Evolutionary conservation across 1,140 invertebrate genomes (phyloP).

Genomic region (Pseudobourletiella spinata): DNA sequence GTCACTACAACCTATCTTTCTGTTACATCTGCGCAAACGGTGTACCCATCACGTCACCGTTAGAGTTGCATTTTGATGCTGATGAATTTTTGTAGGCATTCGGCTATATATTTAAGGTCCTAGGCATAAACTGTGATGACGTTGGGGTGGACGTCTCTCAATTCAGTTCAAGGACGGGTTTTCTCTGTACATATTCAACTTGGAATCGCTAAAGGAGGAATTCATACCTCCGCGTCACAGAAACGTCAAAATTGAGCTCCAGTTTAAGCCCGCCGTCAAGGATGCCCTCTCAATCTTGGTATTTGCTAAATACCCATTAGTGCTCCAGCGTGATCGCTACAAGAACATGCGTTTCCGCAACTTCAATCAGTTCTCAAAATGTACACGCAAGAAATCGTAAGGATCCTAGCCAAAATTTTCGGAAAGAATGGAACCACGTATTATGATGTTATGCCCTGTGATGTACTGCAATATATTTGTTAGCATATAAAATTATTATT

Average conservation of each 20-base stretch:
- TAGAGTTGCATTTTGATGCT: too few relatives aligned
- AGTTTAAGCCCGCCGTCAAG: constrained; percentile 7
- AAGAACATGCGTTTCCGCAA: constrained; percentile 2
- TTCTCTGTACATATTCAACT: constrained; percentile 12
- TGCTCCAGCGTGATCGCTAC: constrained; percentile 7
- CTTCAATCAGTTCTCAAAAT: constrained; percentile 1
- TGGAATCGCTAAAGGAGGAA: constrained; percentile 1
- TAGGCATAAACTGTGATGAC: too few relatives aligned
- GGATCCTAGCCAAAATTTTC: background rate
- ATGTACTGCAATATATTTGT: constrained; percentile 24
- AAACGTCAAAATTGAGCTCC: constrained; percentile 14
- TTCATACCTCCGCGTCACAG: constrained; percentile 4
- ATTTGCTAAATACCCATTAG: constrained; percentile 18
- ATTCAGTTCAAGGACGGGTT: constrained; percentile 8
- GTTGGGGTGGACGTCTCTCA: too few relatives aligned
- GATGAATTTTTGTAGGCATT: too few relatives aligned
- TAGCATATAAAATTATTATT: too few relatives aligned
- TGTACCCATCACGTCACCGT: background rate
- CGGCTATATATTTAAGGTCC: too few relatives aligned
- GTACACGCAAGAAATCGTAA: background rate
- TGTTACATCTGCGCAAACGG: constrained; percentile 20
- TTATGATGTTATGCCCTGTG: background rate
- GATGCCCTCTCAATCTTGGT: constrained; percentile 4
- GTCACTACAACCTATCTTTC: constrained; percentile 9
- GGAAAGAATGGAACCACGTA: background rate